phyloP scores from a whole-genome alignment of 2,888 invertebrate genomes.

The Drosophila falleni region DNA sequence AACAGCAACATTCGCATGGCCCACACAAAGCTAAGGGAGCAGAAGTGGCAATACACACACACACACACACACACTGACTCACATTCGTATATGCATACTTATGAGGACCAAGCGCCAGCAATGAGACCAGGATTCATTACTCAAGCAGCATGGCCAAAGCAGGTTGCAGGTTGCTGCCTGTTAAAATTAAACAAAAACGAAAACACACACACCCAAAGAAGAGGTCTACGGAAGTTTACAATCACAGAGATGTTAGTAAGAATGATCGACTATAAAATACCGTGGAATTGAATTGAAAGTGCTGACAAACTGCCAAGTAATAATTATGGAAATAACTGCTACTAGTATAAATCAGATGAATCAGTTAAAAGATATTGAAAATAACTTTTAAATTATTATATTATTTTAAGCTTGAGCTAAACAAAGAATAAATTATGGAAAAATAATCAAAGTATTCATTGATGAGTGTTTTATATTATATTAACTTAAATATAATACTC shows the following conservation, averaged over 20 bases:
- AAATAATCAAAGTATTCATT: too few species aligned
- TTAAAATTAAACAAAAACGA: conserved; percentile 49
- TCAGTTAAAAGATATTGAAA: too few species aligned
- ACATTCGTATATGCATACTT: conserved; percentile 3
- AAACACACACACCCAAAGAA: conserved; percentile 22
- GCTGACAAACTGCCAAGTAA: neutral
- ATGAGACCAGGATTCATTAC: conserved; percentile 43
- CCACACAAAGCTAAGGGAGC: conserved; percentile 31
- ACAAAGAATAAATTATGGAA: too few species aligned
- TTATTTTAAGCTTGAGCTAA: too few species aligned
- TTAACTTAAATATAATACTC: too few species aligned
- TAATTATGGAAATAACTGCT: too few species aligned
- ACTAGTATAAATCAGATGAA: too few species aligned
- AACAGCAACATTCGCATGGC: conserved; percentile 37
- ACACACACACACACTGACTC: conserved; percentile 14
- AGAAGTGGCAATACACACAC: conserved; percentile 19
- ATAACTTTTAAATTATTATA: too few species aligned
- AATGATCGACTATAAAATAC: conserved; percentile 23
- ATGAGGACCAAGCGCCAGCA: conserved; percentile 10
- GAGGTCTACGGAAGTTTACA: conserved; percentile 17
- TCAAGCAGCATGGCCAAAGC: conserved; percentile 61
- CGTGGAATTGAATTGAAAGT: neutral
- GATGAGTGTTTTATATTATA: too few species aligned
- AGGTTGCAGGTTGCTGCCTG: conserved; percentile 51
- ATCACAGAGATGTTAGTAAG: neutral